These are phyloP conservation scores for Chloebia gouldiae DNA, from an alignment of 2,113 vertebrate genomes.

Conservation along the genomic window DNA sequence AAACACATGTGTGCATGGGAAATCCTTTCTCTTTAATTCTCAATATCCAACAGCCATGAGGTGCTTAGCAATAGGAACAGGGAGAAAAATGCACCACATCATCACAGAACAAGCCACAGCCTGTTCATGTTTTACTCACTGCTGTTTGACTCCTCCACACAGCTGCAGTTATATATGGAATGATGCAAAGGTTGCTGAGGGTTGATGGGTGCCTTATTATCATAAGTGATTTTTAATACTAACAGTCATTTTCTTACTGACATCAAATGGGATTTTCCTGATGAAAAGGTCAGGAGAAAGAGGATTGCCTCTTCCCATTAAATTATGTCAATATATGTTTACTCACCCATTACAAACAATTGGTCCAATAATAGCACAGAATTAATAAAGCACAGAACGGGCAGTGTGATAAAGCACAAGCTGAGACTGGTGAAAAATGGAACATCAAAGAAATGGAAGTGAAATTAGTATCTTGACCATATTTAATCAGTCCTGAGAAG, in stretches of 20 bases:
- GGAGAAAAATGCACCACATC: background rate
- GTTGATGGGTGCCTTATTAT: background rate
- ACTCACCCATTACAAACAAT: background rate
- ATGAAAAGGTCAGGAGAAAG: background rate
- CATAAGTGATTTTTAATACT: background rate
- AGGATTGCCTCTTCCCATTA: background rate
- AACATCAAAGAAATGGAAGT: background rate
- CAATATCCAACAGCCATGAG: background rate
- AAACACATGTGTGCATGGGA: background rate
- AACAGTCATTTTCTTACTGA: background rate
- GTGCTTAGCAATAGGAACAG: background rate
- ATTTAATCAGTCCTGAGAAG: background rate
- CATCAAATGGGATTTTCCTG: background rate
- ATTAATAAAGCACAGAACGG: background rate
- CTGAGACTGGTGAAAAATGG: background rate
- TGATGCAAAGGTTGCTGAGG: background rate
- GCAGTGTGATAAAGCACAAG: background rate
- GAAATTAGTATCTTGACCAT: background rate
- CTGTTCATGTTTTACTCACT: background rate
- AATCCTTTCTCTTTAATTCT: background rate
- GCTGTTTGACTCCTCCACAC: background rate
- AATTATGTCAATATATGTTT: background rate
- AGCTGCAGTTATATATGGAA: background rate
- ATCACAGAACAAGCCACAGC: background rate
- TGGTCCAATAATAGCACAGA: background rate